Evolutionary conservation across 2,888 invertebrate species (phyloP), one percentile per base, ranked within the genome.

Genomic region (Acrobeloides nanus): DNA sequence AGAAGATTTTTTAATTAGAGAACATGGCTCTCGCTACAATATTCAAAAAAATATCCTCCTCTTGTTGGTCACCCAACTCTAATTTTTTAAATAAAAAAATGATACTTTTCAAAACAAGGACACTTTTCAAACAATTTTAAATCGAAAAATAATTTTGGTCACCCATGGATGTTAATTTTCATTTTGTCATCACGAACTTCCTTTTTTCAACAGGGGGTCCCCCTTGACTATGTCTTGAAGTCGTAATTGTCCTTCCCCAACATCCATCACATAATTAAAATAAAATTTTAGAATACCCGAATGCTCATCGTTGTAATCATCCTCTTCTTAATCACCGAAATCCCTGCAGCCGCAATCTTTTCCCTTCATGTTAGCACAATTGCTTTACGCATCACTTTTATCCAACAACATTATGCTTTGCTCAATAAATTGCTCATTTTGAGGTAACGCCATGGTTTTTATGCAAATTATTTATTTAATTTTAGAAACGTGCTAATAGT

Each of bases 401-500:
- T 64, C 24, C 61, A 51, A 24, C 46, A 38, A 3, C 54, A 68
- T 38, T 68, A 68, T 46, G 55, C 53, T 21, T 37, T 66, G n/a
- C 38, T 68, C 18, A 68, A 68, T 45, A 60, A 62, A 43, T 42
- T 67, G 1, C 59, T 68, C 4, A 68, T 68, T 46, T 54, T 68
- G 7, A 54, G 68, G 68, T 68, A 47, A 33, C 15, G 39, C 7
- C 6, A 7, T 7, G 39, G 25, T 8, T 34, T 39, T 21, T 39
- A 18, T 39, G 20, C 4, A 27, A 26, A 26, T 12, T 32, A n/a
- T n/a, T 21, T 23, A 35, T n/a, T 24, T 35, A 23, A 10, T 35
- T 64, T 46, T 32, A 68, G 87, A 10, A 90, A 90, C 78, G 88
- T 90, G 77, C 84, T 87, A 74, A 86, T 92, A 52, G 84, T 89